Evolutionary conservation across 2,113 vertebrate species (phyloP), one percentile per base, ranked within the genome.

Genomic region (Arothron firmamentum): DNA sequence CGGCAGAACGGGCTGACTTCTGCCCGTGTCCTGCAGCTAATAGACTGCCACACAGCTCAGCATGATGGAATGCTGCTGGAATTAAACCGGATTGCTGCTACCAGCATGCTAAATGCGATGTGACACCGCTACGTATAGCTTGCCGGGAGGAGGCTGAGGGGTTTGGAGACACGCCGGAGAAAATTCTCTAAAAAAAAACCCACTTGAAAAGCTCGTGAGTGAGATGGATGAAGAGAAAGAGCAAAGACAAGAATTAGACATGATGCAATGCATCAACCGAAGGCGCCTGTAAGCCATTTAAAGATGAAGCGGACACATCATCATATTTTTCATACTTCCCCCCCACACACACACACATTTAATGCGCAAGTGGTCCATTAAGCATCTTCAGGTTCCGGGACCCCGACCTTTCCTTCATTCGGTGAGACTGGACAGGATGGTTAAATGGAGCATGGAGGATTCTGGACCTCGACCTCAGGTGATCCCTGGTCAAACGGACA

Each of bases 261-360:
- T 52, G 50, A n/a, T 52, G 13, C 23, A 34, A 17, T 67, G 47
- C 57, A 23, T 17, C 48, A 42, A 49, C 59, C 59, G 20, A 34
- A 62, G 54, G 28, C 52, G 55, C 17, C 56, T 67, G 48, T 58
- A 18, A 51, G 34, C 65, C 4, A 25, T 46, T 71, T 54, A 70
- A 56, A 81, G 67, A 65, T 77, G 67, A 77, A 83, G 49, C 52
- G 45, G 43, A 42, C 34, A 53, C 43, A 66, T 82, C 71, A 72
- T 34, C 65, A 65, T 82, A 56, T 47, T 45, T 49, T 23, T 68
- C 20, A 52, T 59, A 41, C 51, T 61, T 62, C 43, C 28, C 50
- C 31, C 56, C 11, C 34, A 38, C 34, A 38, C 34, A 38, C 56
- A 38, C 34, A 38, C 34, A 38, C 34, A 38, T 46, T 62, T 9